These are phyloP conservation scores for Philotrypesis tridentata DNA, from an alignment of 1,140 invertebrate species.

Conservation along the genomic window DNA sequence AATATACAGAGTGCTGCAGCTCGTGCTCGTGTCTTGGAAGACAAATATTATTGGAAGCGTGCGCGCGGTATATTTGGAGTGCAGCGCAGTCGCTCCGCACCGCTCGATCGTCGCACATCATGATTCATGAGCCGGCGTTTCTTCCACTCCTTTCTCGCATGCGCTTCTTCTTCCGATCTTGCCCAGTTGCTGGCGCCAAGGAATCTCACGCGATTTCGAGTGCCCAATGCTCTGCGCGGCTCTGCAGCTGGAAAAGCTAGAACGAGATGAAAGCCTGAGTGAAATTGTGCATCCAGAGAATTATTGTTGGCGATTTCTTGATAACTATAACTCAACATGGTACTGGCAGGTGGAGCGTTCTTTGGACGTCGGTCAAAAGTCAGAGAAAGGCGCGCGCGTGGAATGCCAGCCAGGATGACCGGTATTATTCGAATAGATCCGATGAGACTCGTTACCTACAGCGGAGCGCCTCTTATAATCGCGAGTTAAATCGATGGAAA, in stretches of 20 bases:
- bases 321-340: too few species aligned
- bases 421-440: conserved; percentile 51
- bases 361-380: not conserved
- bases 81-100: too few species aligned
- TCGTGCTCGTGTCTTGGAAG: conserved; percentile 44
- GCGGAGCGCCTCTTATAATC: not conserved
- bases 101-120: not conserved
- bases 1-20: conserved; percentile 8
- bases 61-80: conserved; percentile 1
- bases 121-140: conserved; percentile 1
- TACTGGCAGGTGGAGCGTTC: too few species aligned
- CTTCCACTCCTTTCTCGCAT: not conserved
- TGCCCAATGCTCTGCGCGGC: too few species aligned
- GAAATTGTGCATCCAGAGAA: too few species aligned
- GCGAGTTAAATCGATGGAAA: not conserved
- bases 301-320: too few species aligned
- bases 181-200: not conserved
- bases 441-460: not conserved
- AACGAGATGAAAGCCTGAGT: not conserved
- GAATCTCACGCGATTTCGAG: not conserved
- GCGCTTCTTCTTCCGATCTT: not conserved
- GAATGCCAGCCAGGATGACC: conserved; percentile 61
- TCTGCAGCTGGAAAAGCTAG: conserved; percentile 18
- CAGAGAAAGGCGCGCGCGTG: conserved; percentile 22
- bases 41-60: conserved; percentile 53